Conservation (phyloP, 53 echinoderm and acorn worm genomes). For the Luidia sarsii region DNA sequence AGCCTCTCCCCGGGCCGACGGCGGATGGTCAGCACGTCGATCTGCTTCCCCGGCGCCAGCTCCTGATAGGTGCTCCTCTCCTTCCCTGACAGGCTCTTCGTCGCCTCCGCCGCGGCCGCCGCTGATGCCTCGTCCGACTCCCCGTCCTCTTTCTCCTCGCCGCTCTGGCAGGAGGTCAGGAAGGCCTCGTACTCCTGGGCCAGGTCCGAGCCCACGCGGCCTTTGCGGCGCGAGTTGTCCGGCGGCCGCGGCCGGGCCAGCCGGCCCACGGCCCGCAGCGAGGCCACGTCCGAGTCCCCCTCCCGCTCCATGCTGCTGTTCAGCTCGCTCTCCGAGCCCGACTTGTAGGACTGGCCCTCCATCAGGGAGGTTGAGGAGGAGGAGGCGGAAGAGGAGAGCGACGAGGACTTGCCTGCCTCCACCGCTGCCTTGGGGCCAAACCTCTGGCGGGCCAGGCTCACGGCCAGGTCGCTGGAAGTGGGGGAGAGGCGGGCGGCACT, state of each 20-base stretch:
- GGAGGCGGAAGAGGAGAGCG: conserved; percentile 23
- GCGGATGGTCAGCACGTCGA: conserved; percentile 73
- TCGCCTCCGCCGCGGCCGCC: conserved; percentile 41
- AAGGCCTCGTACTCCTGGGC: conserved; percentile 75
- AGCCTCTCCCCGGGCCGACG: conserved; percentile 79
- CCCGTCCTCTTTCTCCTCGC: conserved; percentile 49
- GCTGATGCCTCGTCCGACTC: conserved; percentile 6
- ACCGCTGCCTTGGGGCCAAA: background rate
- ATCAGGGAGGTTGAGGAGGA: conserved; percentile 23
- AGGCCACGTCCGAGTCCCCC: conserved; percentile 5
- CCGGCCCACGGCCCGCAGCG: conserved; percentile 10
- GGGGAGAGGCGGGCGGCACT: background rate
- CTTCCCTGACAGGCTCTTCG: conserved; percentile 19
- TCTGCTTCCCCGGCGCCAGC: conserved; percentile 54
- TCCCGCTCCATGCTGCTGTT: conserved; percentile 54
- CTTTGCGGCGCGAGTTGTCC: conserved; percentile 37
- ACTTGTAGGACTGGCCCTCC: conserved; percentile 48
- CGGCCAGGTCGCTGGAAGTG: conserved; percentile 25
- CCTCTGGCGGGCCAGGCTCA: conserved; percentile 21
- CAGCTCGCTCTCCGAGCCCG: conserved; percentile 41
- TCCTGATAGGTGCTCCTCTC: conserved; percentile 50
- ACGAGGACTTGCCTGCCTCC: conserved; percentile 34
- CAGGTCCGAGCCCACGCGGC: conserved; percentile 78
- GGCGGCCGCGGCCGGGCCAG: conserved; percentile 21
- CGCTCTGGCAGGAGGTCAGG: conserved; percentile 62